phyloP scores from a whole-genome alignment of 2,113 vertebrate genomes.

The Podocnemis expansa region DNA sequence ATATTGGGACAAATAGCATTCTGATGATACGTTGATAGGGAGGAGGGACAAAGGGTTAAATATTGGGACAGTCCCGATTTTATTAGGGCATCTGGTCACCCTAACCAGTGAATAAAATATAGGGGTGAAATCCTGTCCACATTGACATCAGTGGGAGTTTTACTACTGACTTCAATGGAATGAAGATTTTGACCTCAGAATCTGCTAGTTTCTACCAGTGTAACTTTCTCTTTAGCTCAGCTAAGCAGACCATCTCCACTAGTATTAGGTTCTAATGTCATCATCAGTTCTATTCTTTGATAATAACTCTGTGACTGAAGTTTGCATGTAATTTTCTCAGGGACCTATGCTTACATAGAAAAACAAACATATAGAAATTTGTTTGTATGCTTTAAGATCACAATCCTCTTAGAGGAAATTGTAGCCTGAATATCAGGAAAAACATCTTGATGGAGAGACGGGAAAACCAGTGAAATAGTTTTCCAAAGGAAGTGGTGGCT shows the following conservation, averaged over 20 bases:
- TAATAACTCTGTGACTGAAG: constrained; percentile 25
- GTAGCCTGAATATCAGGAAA: not conserved
- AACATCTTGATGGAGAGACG: not conserved
- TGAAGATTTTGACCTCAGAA: not conserved
- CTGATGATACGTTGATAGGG: too few species aligned
- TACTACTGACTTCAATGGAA: constrained; percentile 3
- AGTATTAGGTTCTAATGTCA: constrained; percentile 52
- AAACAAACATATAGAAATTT: not conserved
- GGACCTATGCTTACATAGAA: not conserved
- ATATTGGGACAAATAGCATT: too few species aligned
- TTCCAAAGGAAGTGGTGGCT: not conserved
- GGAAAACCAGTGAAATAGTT: constrained; percentile 3
- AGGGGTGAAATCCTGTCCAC: not conserved
- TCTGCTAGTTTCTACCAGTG: not conserved
- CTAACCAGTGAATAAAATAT: constrained; percentile 30
- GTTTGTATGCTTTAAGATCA: constrained; percentile 20
- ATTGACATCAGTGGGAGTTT: constrained; percentile 24
- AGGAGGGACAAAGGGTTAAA: too few species aligned
- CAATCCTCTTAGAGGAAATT: not conserved
- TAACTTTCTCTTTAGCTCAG: constrained; percentile 11
- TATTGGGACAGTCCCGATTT: too few species aligned
- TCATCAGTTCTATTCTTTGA: constrained; percentile 41
- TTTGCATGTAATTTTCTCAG: constrained; percentile 38
- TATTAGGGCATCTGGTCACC: too few species aligned
- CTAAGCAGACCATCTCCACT: constrained; percentile 29